These are phyloP conservation scores for Lichenostomus cassidix DNA, from an alignment of 2,113 vertebrate species.

Conservation along the genomic window DNA sequence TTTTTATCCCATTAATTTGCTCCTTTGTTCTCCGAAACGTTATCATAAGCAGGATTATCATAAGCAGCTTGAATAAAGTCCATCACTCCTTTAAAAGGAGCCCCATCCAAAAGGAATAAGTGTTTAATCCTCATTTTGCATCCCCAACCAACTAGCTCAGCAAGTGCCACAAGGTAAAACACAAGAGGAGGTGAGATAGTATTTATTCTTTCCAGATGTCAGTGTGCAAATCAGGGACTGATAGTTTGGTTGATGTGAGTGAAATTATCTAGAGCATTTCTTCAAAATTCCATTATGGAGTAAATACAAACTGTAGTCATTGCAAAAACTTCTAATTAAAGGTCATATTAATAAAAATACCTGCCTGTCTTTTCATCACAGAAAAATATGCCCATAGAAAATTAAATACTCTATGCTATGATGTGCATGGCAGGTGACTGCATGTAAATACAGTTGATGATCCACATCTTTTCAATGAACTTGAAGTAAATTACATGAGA, in stretches of 20 bases:
- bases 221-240: neutral
- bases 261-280: neutral
- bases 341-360: neutral
- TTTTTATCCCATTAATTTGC: neutral
- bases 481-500: neutral
- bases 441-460: neutral
- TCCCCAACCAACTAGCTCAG: neutral
- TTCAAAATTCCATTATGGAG: neutral
- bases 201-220: neutral
- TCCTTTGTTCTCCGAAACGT: neutral
- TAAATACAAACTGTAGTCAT: neutral
- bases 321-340: neutral
- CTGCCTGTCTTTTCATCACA: neutral
- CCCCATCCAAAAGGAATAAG: neutral
- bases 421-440: neutral
- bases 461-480: neutral
- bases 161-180: neutral
- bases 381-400: neutral
- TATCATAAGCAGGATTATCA: neutral
- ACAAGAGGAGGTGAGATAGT: neutral
- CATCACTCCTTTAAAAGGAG: neutral
- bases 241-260: neutral
- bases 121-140: neutral
- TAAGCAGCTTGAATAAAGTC: neutral
- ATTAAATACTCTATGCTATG: neutral